Base-by-base conservation (phyloP, 2,888 invertebrate genomes). In the Anorthoa munda region DNA sequence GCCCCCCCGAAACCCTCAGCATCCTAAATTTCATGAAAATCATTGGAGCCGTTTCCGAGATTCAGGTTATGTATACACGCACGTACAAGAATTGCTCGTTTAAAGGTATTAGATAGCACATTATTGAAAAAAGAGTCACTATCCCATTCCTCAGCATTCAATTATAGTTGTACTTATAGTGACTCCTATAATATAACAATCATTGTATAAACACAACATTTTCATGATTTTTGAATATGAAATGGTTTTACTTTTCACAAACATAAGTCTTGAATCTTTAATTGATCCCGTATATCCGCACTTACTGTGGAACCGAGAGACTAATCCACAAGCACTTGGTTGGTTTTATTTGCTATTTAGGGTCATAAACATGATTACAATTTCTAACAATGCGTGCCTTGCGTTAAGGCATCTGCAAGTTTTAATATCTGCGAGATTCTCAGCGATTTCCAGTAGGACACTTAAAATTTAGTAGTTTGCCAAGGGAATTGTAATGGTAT, bases 331-430 rank as follows among this genome's bases (percentile, higher is more conserved):
- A 26, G 26, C 4, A 51, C n/a, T 67, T 53, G 15, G 12, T 18
- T 12, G 4, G 23, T 46, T 60, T 26, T 39, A 17, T 51, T 18
- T 72, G 17, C 18, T 21, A 66, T 66, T 51, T 58, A 69, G 60
- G 12, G 23, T 17, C 18, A 55, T 60, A 60, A 75, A 68, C 53
- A 31, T 12, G 18, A 59, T 68, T 39, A n/a, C 4, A 51, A 31
- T n/a, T 77, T 39, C 5, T 26, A 48, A 31, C 15, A 17, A 45
- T 9, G 15, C 60, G 48, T 75, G 60, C 48, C 70, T 69, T 48
- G 15, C 15, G 21, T 45, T 48, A 69, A 45, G 45, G 7, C 18
- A 70, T 69, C 78, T 60, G 78, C 53, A 69, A 70, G 53, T 46
- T 69, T 60, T 48, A 26, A 55, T 60, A 50, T 55, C 21, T 50